A percentile compares a stretch with the other conserved stretches of the same genome.
Conservation (phyloP, 1,140 invertebrate species). For the Philotrypesis tridentata region DNA sequence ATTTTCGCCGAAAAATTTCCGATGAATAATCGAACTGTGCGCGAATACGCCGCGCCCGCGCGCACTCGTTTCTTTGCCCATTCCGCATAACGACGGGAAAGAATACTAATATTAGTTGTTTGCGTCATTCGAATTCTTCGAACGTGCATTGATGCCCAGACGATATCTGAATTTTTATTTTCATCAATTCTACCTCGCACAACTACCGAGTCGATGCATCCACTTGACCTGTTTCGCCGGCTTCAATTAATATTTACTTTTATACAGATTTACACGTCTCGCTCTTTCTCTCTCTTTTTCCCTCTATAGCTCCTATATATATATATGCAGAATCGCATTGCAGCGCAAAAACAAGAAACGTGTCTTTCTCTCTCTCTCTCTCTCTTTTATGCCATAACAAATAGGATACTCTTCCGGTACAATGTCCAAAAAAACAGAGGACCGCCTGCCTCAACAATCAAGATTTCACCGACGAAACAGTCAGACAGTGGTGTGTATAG, state of each 20-base stretch:
- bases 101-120: not conserved
- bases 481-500: too few relatives aligned
- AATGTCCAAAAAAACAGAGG: not conserved
- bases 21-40: too few relatives aligned
- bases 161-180: not conserved
- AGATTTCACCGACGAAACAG: not conserved
- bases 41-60: too few relatives aligned
- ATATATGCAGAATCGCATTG: not conserved
- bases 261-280: not conserved
- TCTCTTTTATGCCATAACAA: not conserved
- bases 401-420: too few relatives aligned
- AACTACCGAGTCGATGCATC: not conserved
- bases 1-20: too few relatives aligned
- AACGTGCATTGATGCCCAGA: not conserved
- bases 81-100: not conserved
- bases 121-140: not conserved
- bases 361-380: not conserved
- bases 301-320: too few relatives aligned
- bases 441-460: not conserved
- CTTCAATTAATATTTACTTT: conserved; percentile 1
- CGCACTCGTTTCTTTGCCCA: not conserved
- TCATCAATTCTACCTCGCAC: not conserved
- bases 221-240: not conserved
- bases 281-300: not conserved
- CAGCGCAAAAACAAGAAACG: not conserved